Conservation (phyloP, 2,888 invertebrate species). For the Drosophila nigricruria region DNA sequence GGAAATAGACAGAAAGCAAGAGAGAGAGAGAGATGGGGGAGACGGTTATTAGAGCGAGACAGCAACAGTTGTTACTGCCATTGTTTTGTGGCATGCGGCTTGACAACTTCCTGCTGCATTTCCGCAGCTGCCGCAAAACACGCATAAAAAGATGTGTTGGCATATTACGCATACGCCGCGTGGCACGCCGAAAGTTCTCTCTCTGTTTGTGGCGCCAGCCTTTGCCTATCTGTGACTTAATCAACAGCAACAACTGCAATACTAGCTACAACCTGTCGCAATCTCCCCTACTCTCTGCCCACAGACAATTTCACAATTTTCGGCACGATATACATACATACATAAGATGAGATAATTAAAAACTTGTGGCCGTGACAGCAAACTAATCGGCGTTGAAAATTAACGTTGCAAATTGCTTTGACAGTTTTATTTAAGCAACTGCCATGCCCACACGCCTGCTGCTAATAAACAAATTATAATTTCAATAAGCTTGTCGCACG, state of each 20-base stretch:
- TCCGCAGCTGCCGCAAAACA: constrained; percentile 31
- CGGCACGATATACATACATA: neutral
- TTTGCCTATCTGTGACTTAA: constrained; percentile 46
- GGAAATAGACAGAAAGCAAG: neutral
- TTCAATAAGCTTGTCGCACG: constrained; percentile 62
- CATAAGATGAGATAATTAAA: constrained; percentile 71
- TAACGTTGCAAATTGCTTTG: constrained; percentile 23
- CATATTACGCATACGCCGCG: constrained; percentile 55
- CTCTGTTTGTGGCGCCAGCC: constrained; percentile 10
- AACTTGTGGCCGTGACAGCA: constrained; percentile 57
- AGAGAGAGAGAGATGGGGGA: neutral
- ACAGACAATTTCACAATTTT: constrained; percentile 40
- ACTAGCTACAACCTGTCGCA: constrained; percentile 3
- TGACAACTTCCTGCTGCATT: constrained; percentile 60
- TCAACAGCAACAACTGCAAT: constrained; percentile 36
- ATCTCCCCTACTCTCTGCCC: neutral
- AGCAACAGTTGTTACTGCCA: constrained; percentile 15
- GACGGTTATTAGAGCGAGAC: neutral
- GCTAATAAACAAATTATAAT: constrained; percentile 73
- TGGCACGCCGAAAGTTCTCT: constrained; percentile 29
- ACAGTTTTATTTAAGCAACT: constrained; percentile 28
- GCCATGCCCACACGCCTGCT: constrained; percentile 24
- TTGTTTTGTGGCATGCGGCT: constrained; percentile 17
- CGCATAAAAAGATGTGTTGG: constrained; percentile 12
- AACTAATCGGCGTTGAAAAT: constrained; percentile 45